These are phyloP conservation scores for Erebia aethiops DNA, from an alignment of 2,888 invertebrate species.

Conservation along the genomic window DNA sequence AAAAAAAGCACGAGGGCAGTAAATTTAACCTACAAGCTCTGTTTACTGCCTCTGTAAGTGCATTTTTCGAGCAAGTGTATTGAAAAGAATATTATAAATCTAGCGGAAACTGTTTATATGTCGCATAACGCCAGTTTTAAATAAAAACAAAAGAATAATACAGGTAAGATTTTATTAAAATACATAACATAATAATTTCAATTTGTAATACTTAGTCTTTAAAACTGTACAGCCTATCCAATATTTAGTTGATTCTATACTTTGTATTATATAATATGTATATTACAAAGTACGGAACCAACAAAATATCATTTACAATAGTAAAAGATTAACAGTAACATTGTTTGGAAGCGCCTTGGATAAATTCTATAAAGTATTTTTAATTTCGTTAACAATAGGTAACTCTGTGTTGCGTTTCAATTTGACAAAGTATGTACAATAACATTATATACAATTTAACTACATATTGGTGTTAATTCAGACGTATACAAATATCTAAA, in stretches of 20 bases:
- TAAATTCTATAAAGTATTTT: slow-evolving; percentile 3
- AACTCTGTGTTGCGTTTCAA: neutral
- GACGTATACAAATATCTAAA: neutral
- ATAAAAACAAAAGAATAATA: neutral
- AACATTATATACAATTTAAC: neutral
- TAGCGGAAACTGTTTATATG: no score
- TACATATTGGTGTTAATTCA: neutral
- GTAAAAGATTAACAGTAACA: neutral
- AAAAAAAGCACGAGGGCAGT: no score
- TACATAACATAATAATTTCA: slow-evolving; percentile 16
- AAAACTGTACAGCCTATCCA: slow-evolving; percentile 17
- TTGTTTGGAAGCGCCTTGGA: slow-evolving; percentile 10
- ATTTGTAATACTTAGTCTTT: slow-evolving; percentile 12
- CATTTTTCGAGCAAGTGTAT: no score
- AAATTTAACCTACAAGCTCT: no score
- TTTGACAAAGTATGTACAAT: neutral
- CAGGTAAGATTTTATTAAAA: slow-evolving; percentile 20
- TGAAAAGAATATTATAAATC: no score
- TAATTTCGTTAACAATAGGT: slow-evolving; percentile 6
- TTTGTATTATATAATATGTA: neutral
- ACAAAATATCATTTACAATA: slow-evolving; percentile 1
- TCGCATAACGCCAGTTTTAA: no score
- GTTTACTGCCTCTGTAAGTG: no score
- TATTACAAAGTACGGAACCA: slow-evolving; percentile 6
- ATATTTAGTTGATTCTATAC: no score